Conservation (phyloP, 2,113 vertebrate species). For the Hystrix brachyura region DNA sequence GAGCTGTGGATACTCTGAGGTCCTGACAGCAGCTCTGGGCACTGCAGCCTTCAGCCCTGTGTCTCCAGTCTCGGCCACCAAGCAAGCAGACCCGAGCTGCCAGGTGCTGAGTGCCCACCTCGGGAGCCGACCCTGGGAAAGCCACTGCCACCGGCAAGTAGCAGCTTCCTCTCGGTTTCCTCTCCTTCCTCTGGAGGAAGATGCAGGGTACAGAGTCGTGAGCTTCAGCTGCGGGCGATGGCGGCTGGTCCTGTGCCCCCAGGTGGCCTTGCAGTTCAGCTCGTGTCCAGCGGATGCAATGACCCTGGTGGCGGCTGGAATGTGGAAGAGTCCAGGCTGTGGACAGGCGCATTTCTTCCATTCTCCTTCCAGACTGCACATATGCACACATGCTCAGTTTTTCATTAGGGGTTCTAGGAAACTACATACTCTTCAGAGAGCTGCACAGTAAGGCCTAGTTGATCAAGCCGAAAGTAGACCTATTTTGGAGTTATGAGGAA, state of each 20-base stretch:
- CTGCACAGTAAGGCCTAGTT: background rate
- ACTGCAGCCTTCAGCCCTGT: background rate
- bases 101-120: background rate
- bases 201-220: background rate
- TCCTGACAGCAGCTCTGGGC: background rate
- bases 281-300: background rate
- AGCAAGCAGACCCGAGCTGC: background rate
- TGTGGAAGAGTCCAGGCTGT: background rate
- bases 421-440: background rate
- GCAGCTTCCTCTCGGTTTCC: background rate
- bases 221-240: background rate
- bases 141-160: background rate
- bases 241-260: background rate
- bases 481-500: background rate
- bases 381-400: background rate
- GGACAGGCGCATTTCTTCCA: background rate
- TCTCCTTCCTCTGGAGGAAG: background rate
- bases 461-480: background rate
- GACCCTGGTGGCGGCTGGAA: background rate
- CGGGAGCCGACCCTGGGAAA: background rate
- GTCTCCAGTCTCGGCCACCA: background rate
- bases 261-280: background rate
- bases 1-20: background rate
- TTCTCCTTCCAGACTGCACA: too few species aligned
- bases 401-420: background rate